Percentiles rank a stretch among this genome's conserved stretches.
These are phyloP conservation scores for Pelecanoides urinatrix DNA, from an alignment of 2,113 vertebrate species.

Conservation along the genomic window DNA sequence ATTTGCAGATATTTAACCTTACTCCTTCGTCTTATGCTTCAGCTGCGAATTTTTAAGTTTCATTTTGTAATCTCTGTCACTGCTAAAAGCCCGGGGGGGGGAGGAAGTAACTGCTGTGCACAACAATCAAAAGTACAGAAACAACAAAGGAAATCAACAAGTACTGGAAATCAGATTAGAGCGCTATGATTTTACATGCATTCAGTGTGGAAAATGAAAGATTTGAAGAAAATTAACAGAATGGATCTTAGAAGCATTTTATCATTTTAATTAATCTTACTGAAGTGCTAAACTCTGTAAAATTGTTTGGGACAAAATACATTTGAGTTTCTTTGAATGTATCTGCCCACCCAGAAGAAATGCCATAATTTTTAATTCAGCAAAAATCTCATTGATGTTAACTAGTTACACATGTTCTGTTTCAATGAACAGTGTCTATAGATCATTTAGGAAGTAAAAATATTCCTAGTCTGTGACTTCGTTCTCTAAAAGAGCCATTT, in stretches of 20 bases:
- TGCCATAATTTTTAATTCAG: neutral
- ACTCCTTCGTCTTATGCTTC: slow-evolving; percentile 5
- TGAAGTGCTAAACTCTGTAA: neutral
- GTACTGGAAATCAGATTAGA: neutral
- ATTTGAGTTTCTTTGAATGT: too few species aligned
- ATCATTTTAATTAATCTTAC: neutral
- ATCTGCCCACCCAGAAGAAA: neutral
- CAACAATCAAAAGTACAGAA: neutral
- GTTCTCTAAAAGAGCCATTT: neutral
- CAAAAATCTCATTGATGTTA: neutral
- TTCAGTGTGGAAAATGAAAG: neutral
- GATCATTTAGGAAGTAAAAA: neutral
- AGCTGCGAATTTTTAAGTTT: neutral
- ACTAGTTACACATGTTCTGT: neutral
- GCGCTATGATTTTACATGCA: neutral
- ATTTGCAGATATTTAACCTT: neutral
- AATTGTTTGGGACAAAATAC: neutral
- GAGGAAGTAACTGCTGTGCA: neutral
- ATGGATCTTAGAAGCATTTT: neutral
- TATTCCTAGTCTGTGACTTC: neutral
- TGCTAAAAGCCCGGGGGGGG: neutral
- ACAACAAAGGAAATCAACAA: neutral
- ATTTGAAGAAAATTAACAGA: neutral
- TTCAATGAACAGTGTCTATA: neutral
- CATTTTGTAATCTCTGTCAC: neutral